phyloP scores from a whole-genome alignment of 2,113 vertebrate genomes.

The Dicaeum eximium region DNA sequence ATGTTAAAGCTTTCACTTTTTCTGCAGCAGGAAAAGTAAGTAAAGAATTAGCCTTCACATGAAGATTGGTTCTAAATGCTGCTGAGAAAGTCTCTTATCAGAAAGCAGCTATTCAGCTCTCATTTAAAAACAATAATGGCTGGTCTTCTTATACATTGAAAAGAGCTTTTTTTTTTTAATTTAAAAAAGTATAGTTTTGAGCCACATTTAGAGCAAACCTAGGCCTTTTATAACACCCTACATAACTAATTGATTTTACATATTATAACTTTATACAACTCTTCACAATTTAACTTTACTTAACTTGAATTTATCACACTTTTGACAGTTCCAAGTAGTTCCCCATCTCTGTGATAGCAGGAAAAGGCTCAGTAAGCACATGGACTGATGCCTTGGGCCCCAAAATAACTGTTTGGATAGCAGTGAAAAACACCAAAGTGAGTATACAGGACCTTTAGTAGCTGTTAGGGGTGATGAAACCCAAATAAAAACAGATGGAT shows the following conservation, averaged over 20 bases:
- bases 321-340: neutral
- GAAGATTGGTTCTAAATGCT: neutral
- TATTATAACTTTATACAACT: neutral
- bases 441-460: neutral
- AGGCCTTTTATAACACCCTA: neutral
- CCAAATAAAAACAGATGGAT: conserved; percentile 27
- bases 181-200: neutral
- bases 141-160: neutral
- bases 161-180: neutral
- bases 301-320: neutral
- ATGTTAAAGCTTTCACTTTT: neutral
- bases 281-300: neutral
- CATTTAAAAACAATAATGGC: neutral
- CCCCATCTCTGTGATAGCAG: neutral
- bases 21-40: neutral
- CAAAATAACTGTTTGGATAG: neutral
- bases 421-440: neutral
- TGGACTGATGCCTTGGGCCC: neutral
- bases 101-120: neutral
- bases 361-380: neutral
- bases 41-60: neutral
- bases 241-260: neutral
- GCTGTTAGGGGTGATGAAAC: neutral
- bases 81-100: neutral
- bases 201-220: neutral